A percentile compares a stretch with the other conserved stretches of the same genome.
Conservation (phyloP, 2,113 vertebrate species). For the Tachycineta bicolor region DNA sequence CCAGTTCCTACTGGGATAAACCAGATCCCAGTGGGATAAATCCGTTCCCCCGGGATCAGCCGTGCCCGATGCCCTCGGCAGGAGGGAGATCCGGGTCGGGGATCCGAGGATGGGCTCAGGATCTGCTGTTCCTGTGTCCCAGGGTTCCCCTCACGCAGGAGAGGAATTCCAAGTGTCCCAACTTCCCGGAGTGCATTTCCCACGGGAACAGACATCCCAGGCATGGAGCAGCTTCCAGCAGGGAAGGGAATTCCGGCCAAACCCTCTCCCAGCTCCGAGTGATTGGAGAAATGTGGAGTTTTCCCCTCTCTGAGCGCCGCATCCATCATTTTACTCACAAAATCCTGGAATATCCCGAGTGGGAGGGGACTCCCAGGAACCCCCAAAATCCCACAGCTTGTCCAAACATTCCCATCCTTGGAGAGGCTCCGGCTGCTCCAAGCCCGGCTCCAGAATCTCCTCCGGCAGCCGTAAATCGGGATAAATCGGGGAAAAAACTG, state of each 20-base stretch:
- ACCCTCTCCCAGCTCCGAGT: rapidly evolving
- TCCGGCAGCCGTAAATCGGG: slow-evolving; percentile 42
- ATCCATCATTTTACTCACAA: not conserved
- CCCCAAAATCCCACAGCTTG: not conserved
- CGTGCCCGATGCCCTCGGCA: not conserved
- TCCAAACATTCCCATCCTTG: not conserved
- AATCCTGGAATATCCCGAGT: rapidly evolving
- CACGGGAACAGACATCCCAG: not conserved
- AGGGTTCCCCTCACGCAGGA: not conserved
- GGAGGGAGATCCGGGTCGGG: not conserved
- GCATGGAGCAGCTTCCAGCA: rapidly evolving
- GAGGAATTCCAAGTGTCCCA: not conserved
- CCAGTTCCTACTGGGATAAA: not conserved
- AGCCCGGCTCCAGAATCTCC: rapidly evolving
- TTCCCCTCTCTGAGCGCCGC: not conserved
- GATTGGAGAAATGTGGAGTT: rapidly evolving
- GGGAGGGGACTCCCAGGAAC: rapidly evolving
- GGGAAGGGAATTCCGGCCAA: not conserved
- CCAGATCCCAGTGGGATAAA: not conserved
- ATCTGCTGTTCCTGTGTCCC: not conserved
- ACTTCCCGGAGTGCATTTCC: not conserved
- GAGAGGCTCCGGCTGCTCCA: not conserved
- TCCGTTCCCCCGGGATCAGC: not conserved
- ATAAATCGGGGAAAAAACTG: slow-evolving; percentile 33
- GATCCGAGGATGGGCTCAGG: not conserved